A percentile compares a stretch with the other conserved stretches of the same genome.
phyloP scores from a whole-genome alignment of 2,888 invertebrate genomes.

The Plagodis dolabraria region DNA sequence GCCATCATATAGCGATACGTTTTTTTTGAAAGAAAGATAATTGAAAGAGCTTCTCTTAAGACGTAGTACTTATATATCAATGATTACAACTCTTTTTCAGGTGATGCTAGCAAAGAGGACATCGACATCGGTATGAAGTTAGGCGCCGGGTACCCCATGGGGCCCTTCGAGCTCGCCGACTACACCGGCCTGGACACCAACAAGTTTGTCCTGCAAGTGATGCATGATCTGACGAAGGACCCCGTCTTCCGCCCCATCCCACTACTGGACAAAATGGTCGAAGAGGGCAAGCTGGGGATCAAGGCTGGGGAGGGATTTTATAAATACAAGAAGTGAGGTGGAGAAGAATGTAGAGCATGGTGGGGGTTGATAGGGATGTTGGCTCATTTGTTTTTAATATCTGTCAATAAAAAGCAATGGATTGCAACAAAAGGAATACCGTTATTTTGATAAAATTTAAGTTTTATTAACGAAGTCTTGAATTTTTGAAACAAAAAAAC shows the following conservation, averaged over 20 bases:
- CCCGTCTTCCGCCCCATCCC: slow-evolving; percentile 84
- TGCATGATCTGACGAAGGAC: slow-evolving; percentile 86
- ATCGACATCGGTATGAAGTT: slow-evolving; percentile 96
- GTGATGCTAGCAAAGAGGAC: slow-evolving; percentile 89
- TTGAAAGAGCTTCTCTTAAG: too few species aligned
- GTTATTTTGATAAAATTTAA: too few species aligned
- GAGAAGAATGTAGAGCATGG: not conserved
- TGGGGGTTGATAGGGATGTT: too few species aligned
- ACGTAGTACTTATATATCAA: too few species aligned
- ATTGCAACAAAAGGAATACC: too few species aligned
- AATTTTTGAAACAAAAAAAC: too few species aligned
- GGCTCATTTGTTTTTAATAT: too few species aligned
- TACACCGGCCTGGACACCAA: slow-evolving; percentile 94
- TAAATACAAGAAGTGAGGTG: slow-evolving; percentile 81
- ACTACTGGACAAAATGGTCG: slow-evolving; percentile 88
- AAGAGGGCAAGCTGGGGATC: slow-evolving; percentile 91
- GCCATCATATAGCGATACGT: too few species aligned
- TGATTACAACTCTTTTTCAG: slow-evolving; percentile 58
- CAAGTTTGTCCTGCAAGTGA: slow-evolving; percentile 90
- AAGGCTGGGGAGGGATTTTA: slow-evolving; percentile 95
- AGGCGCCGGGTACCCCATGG: slow-evolving; percentile 96
- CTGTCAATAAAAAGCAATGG: too few species aligned
- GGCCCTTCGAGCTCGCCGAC: slow-evolving; percentile 94
- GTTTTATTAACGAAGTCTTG: too few species aligned
- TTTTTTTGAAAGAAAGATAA: too few species aligned